Percentiles rank a stretch among this genome's conserved stretches.
phyloP scores from a whole-genome alignment of 2,888 invertebrate species.

The Caenorhabditis sinica region DNA sequence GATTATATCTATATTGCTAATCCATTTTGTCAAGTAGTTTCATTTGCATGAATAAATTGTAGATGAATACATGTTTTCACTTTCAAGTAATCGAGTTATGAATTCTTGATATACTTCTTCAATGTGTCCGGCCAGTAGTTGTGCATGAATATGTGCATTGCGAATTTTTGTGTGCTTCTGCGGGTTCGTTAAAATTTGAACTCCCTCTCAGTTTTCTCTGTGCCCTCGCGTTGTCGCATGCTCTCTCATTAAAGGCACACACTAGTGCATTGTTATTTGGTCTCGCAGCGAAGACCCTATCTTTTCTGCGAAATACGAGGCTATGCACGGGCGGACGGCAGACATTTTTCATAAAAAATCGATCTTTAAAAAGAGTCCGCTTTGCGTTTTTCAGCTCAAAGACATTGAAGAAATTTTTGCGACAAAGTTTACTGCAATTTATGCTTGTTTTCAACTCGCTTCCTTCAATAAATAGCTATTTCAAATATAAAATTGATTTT shows the following conservation, averaged over 20 bases:
- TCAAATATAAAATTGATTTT: too few relatives aligned
- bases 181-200: too few relatives aligned
- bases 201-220: not conserved
- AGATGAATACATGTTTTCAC: not conserved
- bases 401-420: too few relatives aligned
- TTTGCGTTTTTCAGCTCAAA: not conserved
- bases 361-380: not conserved
- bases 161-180: too few relatives aligned
- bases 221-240: not conserved
- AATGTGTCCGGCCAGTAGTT: too few relatives aligned
- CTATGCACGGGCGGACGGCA: slow-evolving; percentile 62
- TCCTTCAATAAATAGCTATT: not conserved
- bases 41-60: too few relatives aligned
- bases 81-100: too few relatives aligned
- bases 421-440: too few relatives aligned
- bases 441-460: not conserved
- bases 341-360: slow-evolving; percentile 25
- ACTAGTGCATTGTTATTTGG: not conserved
- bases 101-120: too few relatives aligned
- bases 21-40: too few relatives aligned
- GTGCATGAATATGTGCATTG: too few relatives aligned
- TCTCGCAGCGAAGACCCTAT: slow-evolving; percentile 38
- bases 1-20: too few relatives aligned
- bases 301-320: slow-evolving; percentile 49
- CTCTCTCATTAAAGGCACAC: slow-evolving; percentile 55